A percentile compares a stretch with the other conserved stretches of the same genome.
phyloP scores from a whole-genome alignment of 2,797 vertebrate species.

The Artibeus lituratus region DNA sequence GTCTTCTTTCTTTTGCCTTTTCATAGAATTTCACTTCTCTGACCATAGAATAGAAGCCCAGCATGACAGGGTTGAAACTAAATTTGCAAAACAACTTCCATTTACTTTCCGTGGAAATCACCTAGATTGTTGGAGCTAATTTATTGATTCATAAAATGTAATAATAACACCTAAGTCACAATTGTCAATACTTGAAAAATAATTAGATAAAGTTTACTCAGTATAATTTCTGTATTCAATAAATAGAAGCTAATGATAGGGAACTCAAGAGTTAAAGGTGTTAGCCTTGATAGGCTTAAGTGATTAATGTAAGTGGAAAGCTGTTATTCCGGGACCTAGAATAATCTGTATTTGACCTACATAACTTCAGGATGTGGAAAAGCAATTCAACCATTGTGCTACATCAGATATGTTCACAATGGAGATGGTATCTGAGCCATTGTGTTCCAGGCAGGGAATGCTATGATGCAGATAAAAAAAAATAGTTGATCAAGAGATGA shows the following conservation, averaged over 20 bases:
- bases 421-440: not conserved
- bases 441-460: not conserved
- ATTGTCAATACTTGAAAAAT: not conserved
- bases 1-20: not conserved
- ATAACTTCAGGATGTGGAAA: not conserved
- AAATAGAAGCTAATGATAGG: not conserved
- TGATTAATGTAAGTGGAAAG: not conserved
- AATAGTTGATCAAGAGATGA: not conserved
- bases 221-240: not conserved
- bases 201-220: not conserved
- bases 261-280: not conserved
- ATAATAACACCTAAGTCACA: not conserved
- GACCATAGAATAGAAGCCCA: not conserved
- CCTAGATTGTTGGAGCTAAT: not conserved
- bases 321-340: not conserved
- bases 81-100: not conserved
- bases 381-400: not conserved
- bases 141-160: not conserved
- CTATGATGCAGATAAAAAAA: not conserved
- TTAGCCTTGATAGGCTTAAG: not conserved
- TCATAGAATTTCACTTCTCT: not conserved
- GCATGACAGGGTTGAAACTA: not conserved
- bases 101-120: not conserved
- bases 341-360: not conserved
- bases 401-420: not conserved